Evolutionary conservation across 2,797 vertebrate genomes (phyloP), one percentile per base, ranked within the genome.

Genomic region (Pangasius larnaudii): DNA sequence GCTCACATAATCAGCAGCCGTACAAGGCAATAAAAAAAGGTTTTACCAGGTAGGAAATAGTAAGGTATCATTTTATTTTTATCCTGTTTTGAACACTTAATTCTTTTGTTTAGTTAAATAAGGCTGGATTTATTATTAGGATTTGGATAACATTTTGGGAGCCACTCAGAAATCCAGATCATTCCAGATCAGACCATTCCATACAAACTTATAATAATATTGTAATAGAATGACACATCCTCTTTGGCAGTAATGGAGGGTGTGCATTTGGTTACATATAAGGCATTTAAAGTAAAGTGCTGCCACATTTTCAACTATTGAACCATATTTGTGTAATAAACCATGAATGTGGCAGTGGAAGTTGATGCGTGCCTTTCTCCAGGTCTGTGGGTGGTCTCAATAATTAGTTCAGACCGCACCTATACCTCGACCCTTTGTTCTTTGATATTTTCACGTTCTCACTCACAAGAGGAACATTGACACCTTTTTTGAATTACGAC

Each of bases 401-500:
- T 87, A 85, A 86, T 87, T 75, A 86, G 72, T 86, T 33, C 58
- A 89, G 74, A 49, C 94, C 65, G 39, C 93, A 94, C 94, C 92
- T 94, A 93, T 87, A 84, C 78, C 90, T 90, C 91, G 89, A 36
- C 2, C 49, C 33, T 86, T 94, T 93, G 91, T 93, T 89, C 87
- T 90, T 93, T 90, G 87, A 88, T 93, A 92, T 93, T 91, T 56
- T 46, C 90, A 74, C 72, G 53, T 89, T 92, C 93, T 92, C 86
- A 65, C 93, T 86, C 88, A 91, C 87, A 58, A 16, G 72, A 89
- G 87, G 65, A 87, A 92, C 90, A 90, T 91, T 89, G 88, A 89
- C 94, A 95, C 93, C 91, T 94, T 95, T 95, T 95, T 94, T 90
- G 88, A 89, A 94, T 95, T 95, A 95, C 46, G 86, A 30, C 89